Base-by-base conservation (phyloP, 2,888 invertebrate species). In the Sicus ferrugineus region DNA sequence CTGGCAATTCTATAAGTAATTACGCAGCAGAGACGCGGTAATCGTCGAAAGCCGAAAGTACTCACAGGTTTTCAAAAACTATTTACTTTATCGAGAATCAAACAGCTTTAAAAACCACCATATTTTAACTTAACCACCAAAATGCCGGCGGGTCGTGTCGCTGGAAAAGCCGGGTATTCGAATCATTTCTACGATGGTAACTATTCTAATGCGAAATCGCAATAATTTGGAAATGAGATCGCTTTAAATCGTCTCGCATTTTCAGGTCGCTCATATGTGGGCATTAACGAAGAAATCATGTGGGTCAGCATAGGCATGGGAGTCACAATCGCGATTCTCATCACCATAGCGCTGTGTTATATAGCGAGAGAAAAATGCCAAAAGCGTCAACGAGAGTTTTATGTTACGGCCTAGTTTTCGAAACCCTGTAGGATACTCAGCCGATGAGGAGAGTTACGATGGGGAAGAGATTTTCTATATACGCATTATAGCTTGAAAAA, bases 211-310 rank as follows among this genome's bases (percentile, higher is more conserved):
- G 11, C 42, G 1, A 26, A 42, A 46, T 38, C 21, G 0, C n/a
- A 59, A 4, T 14, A 11, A 46, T 16, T 46, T 16, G 16, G n/a
- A 34, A 9, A 34, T 34, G 38, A n/a, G n/a, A n/a, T n/a, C n/a
- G n/a, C n/a, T n/a, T n/a, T n/a, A n/a, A n/a, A n/a, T 38, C 38
- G 3, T 9, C 23, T 21, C 52, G 23, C 2, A 14, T 79, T 67
- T 61, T n/a, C 87, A 94, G 94, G 93, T 69, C 91, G 92, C 78
- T 92, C 92, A 31, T 92, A 93, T 80, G 92, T 92, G 78, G 93
- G 93, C 70, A 92, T 94, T 84, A 94, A 94, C 85, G 93, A 94
- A 83, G 93, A 93, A 85, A 93, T 94, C 76, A 94, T 94, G 81
- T 94, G 93, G 93, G 93, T 93, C 79, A 93, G 93, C 86, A 93